Evolutionary conservation across 2,888 invertebrate species (phyloP), one percentile per base, ranked within the genome.

Genomic region (Artemia sinica): DNA sequence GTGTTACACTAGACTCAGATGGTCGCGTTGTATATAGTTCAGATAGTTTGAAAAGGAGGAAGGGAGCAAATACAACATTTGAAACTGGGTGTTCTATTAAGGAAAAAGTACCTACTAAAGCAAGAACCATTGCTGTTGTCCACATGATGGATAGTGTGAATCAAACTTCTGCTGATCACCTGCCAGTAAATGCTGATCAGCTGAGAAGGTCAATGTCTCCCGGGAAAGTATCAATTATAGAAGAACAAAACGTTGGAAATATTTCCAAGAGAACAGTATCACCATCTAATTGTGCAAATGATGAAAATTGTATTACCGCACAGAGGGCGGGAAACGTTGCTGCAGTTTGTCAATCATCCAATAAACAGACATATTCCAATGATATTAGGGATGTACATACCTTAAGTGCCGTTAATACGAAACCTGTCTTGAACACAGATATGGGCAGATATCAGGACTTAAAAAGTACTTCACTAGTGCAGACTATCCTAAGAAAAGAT

Each of bases 1-100:
- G 89, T 75, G 89, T 91, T 63, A 87, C 86, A 51, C 79, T 91
- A 66, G 89, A 91, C 78, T 86, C 91, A 48, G 87, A 88, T 75
- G 92, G 91, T 68, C 88, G 88, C 81, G 88, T 91, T 66, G 86
- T 91, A 71, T 91, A 88, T 79, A 88, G 87, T 72, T 91, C 91
- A 28, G 91, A 91, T 74, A 91, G 90, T 75, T 79, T 91, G 72
- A 82, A 89, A 74, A 81, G 86, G 72, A 88, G 71, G 58, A 74
- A 88, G 81, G 86, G 86, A 71, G 86, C 87, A 14, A 88, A 89
- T 75, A 88, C 89, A 52, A 76, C 90, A 50, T 91, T 91, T 75
- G 89, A 88, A 80, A 91, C 91, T 69, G 91, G 91, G 73, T 89
- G 89, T 65, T 88, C 87, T 65, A 70, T 73, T 11, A 58, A 65